These are phyloP conservation scores for Heteronetta atricapilla DNA, from an alignment of 2,113 vertebrate genomes.

Conservation along the genomic window DNA sequence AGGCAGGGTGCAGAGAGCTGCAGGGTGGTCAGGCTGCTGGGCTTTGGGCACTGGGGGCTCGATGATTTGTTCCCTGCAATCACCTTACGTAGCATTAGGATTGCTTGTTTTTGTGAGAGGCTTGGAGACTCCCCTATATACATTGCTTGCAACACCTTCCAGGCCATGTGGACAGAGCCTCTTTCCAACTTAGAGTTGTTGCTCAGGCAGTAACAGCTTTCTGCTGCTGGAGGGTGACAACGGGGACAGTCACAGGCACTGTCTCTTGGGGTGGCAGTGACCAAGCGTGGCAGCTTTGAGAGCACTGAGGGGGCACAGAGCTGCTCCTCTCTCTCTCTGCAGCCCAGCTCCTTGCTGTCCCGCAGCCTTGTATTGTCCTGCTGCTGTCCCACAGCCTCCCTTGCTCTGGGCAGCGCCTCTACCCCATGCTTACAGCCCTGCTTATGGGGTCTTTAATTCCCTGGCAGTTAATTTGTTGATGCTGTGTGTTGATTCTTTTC, in stretches of 20 bases:
- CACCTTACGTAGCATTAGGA: not conserved
- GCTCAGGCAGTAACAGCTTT: not conserved
- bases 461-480: not conserved
- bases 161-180: not conserved
- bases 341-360: not conserved
- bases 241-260: not conserved
- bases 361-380: too few species aligned
- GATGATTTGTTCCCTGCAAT: not conserved
- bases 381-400: not conserved
- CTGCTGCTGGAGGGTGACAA: not conserved
- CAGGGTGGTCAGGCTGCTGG: fast-evolving
- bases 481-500: not conserved
- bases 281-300: not conserved
- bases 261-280: not conserved
- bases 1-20: fast-evolving
- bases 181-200: fast-evolving
- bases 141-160: not conserved
- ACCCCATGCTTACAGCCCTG: not conserved
- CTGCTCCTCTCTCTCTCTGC: not conserved
- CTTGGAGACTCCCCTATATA: not conserved
- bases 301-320: not conserved
- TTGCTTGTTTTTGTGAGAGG: not conserved
- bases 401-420: not conserved
- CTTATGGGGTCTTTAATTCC: not conserved
- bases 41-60: too few species aligned